Percentiles rank a stretch among this genome's conserved stretches.
Evolutionary conservation across 2,113 vertebrate species (phyloP).

Genomic region (Phrynocephalus versicolor): DNA sequence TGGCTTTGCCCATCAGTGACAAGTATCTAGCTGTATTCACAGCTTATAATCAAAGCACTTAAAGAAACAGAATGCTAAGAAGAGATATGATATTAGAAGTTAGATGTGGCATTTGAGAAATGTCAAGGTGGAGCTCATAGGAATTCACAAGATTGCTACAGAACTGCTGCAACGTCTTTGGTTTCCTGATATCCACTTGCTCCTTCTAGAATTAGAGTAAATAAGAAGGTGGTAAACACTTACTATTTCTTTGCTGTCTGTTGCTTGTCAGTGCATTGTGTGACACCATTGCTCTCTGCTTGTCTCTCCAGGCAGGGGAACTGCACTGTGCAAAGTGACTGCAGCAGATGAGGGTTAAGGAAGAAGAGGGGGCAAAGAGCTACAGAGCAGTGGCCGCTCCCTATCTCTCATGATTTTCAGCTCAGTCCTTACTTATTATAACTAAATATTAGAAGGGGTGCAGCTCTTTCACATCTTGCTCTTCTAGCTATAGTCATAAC

Average conservation of each 20-base stretch:
- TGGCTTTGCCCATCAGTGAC: neutral
- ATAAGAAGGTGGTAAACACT: neutral
- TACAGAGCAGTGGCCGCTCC: neutral
- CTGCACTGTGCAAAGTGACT: neutral
- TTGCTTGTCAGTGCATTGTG: neutral
- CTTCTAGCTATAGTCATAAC: too few species aligned
- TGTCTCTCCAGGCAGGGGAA: neutral
- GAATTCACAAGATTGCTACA: constrained; percentile 8
- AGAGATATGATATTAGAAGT: neutral
- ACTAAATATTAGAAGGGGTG: too few species aligned
- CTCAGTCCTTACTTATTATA: too few species aligned
- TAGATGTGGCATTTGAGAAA: constrained; percentile 5
- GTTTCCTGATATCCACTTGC: neutral
- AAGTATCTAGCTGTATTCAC: neutral
- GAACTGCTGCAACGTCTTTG: neutral
- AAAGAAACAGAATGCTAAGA: neutral
- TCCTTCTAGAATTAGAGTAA: neutral
- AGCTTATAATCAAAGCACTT: neutral
- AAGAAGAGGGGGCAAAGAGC: neutral
- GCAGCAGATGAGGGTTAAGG: neutral
- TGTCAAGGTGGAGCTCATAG: constrained; percentile 6
- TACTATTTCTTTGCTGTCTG: neutral
- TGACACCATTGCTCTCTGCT: neutral
- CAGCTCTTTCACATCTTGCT: too few species aligned
- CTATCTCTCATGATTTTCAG: too few species aligned